Base-by-base conservation (phyloP, 2,888 invertebrate genomes). In the Eristalinus sepulchralis region DNA sequence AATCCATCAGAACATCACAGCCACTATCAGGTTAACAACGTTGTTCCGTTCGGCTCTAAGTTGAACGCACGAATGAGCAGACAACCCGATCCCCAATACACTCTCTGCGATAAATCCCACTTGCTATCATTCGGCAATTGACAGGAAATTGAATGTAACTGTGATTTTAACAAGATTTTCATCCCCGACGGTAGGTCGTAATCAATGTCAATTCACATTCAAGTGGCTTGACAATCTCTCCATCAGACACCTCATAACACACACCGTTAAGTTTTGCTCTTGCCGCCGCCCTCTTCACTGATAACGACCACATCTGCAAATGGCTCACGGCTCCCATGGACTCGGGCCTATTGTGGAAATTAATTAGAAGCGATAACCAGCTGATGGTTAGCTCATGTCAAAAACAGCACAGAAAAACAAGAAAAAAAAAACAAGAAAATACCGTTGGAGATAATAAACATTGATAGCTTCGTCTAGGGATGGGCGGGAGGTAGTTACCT, bases 321-420 rank as follows among this genome's bases (percentile, higher is more conserved):
- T 8, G 24, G n/a, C 47, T 31, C 66, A n/a, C n/a, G 9, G 22
- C n/a, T 22, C 3, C 10, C n/a, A 57, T 34, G 20, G 33, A 33
- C 47, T 47, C 47, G 33, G 33, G 17, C 33, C 27, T 66, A 24
- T 60, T 60, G 10, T 60, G 8, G 60, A 67, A 67, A 76, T 76
- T 67, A 76, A 76, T 76, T 76, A 67, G 76, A 76, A 47, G 31
- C 59, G 31, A 76, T 76, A 67, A 60, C 66, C 47, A 47, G 27
- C 59, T 59, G 59, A 59, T 33, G 33, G 47, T 66, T 47, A 47
- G 47, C 47, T 17, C 47, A 17, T 47, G 47, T 47, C 47, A 47
- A 17, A 47, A 47, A 47, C 17, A 17, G 17, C 47, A 47, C n/a
- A n/a, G n/a, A n/a, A n/a, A n/a, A 47, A 17, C 5, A 34, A 34